Base-by-base conservation (phyloP, 2,888 invertebrate species). In the Oeneis ivallda region DNA sequence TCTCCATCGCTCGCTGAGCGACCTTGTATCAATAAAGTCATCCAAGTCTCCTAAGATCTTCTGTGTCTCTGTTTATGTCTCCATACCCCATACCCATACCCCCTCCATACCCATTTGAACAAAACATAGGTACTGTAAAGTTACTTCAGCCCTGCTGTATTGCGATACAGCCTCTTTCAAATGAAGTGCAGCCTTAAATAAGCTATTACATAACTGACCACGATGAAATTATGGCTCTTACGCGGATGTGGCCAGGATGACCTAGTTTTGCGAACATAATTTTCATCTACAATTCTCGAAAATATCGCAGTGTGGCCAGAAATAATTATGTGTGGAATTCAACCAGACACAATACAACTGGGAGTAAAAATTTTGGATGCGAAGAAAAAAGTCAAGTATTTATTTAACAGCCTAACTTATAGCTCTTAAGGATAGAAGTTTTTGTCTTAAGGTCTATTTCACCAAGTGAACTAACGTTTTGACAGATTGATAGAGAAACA, bases 251-350 rank as follows among this genome's bases (percentile, higher is more conserved):
- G 13, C 0, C 53, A 68, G 49, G 58, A 72, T 82, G 85, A 82
- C 81, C 83, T 70, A 85, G 74, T 81, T 87, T 71, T 67, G 70
- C 64, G 53, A 67, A 76, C 78, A 79, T 82, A 84, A 86, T 85
- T 87, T 87, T 82, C 84, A 83, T 78, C 74, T 77, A 77, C 83
- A 82, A 81, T 79, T 79, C 72, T 71, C 75, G 77, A 78, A 79
- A 81, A 81, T 81, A 83, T 84, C 81, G 82, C 80, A 77, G 74
- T 85, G 86, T 76, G 87, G 85, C 79, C 80, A 82, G 84, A 87
- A 85, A 89, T 89, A 88, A 89, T 89, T 87, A 85, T 88, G 85
- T 86, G 81, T 81, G 87, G 87, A 86, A 87, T 87, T 80, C 82
- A 83, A 83, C 83, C 81, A 81, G 79, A 82, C 83, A 82, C 82